These are phyloP conservation scores for Otus scops DNA, from an alignment of 2,797 vertebrate genomes.

Conservation along the genomic window DNA sequence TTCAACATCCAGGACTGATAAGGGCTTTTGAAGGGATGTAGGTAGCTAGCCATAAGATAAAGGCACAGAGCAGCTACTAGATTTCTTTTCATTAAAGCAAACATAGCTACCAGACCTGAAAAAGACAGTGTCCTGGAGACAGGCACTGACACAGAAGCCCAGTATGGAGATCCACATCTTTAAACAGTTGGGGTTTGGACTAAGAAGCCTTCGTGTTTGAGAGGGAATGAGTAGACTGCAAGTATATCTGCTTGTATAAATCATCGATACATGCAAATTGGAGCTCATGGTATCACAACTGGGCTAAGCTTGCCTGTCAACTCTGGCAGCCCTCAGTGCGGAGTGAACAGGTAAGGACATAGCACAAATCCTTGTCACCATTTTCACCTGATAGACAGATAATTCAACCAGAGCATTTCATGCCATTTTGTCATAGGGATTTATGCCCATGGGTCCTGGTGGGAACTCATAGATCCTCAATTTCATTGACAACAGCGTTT, in stretches of 20 bases:
- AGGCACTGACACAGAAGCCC: not conserved
- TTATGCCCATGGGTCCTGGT: not conserved
- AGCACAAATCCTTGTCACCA: not conserved
- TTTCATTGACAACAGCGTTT: not conserved
- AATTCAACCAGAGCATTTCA: not conserved
- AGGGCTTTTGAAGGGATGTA: conserved; percentile 5
- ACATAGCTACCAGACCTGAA: not conserved
- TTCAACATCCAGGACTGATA: conserved; percentile 19
- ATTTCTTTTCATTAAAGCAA: not conserved
- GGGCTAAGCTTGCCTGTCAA: not conserved
- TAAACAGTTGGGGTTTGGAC: not conserved
- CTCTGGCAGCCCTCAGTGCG: not conserved
- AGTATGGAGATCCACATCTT: not conserved
- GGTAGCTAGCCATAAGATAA: conserved; percentile 11
- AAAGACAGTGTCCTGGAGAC: not conserved
- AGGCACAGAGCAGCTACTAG: not conserved
- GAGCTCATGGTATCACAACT: not conserved
- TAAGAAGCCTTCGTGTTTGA: not conserved
- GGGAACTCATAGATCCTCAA: not conserved
- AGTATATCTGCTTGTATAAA: not conserved
- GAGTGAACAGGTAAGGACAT: not conserved
- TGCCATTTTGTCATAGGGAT: not conserved
- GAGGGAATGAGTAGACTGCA: not conserved
- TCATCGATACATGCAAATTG: not conserved
- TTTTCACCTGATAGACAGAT: not conserved